Evolutionary conservation across 2,113 vertebrate genomes (phyloP), one percentile per base, ranked within the genome.

Genomic region (Nyctibius bracteatus): DNA sequence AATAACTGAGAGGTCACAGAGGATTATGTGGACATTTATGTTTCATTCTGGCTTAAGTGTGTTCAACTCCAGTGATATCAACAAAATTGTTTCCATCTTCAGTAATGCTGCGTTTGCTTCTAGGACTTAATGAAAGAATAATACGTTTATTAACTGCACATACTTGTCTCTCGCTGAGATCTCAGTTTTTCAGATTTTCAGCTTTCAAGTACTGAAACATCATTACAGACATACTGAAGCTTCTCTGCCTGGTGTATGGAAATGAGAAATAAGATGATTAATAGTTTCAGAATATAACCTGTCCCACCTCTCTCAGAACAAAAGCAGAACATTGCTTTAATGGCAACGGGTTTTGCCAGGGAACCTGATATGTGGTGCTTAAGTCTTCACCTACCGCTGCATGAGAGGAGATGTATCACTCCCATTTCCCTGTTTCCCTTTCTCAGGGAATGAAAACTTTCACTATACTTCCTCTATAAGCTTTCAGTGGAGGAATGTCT

Each of bases 1-100:
- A 94, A 96, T 91, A 92, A 92, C 41, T 87, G 86, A 80, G 90
- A 90, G 93, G 96, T 95, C 95, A 97, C 71, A 66, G 84, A 66
- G 90, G 94, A 92, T 97, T 94, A 96, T 49, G 74, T 90, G 81
- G 92, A 79, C 91, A 37, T 82, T 95, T 71, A 16, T 74, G 75
- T 86, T 92, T 83, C 91, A 20, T 79, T 93, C 90, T 95, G 83
- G 92, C 70, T 92, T 66, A 39, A 89, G 85, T 37, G 72, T 70
- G 43, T 82, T 91, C 66, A 70, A 12, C 54, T 65, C 85, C 59
- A 55, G 33, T 55, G 92, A 68, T 80, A 94, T 1, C 93, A 96
- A 66, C 89, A 74, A 72, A 91, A 94, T 97, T 94, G 90, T 97
- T 97, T 97, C 90, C 81, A 0, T 84, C 82, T 61, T 94, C 91